Percentiles rank a stretch among this genome's conserved stretches.
Evolutionary conservation across 2,888 invertebrate genomes (phyloP).

Genomic region (Drosophila colorata): DNA sequence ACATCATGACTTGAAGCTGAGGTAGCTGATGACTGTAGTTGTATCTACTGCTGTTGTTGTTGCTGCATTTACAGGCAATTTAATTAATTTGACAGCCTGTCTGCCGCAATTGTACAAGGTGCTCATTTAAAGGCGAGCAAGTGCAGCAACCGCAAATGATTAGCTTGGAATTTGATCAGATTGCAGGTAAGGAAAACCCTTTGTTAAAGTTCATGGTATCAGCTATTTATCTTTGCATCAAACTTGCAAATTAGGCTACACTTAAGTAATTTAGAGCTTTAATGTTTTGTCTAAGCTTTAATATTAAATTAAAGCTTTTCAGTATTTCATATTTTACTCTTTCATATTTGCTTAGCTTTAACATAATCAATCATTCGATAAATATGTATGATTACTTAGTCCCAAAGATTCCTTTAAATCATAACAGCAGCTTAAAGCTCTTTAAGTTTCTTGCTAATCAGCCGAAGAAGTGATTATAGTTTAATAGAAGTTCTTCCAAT

Average conservation of each 20-base stretch:
- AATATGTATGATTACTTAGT: too few species aligned
- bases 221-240: neutral
- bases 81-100: slow-evolving; percentile 57
- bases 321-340: too few species aligned
- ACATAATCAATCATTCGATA: too few species aligned
- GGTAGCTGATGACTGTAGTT: slow-evolving; percentile 46
- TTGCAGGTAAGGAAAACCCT: neutral
- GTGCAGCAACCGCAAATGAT: slow-evolving; percentile 39
- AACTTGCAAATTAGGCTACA: neutral
- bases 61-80: slow-evolving; percentile 52
- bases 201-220: neutral
- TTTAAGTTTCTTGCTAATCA: too few species aligned
- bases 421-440: too few species aligned
- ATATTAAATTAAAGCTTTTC: neutral
- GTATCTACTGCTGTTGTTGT: slow-evolving; percentile 13
- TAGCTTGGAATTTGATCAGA: slow-evolving; percentile 17
- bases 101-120: slow-evolving; percentile 35
- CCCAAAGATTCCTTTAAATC: too few species aligned
- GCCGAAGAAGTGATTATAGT: too few species aligned
- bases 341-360: too few species aligned
- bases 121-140: slow-evolving; percentile 49
- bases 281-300: neutral
- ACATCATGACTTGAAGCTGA: slow-evolving; percentile 64
- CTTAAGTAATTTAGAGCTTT: neutral
- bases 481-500: too few species aligned